Percentiles rank a stretch among this genome's conserved stretches.
phyloP scores from a whole-genome alignment of 2,888 invertebrate genomes.

The Diadromus collaris region DNA sequence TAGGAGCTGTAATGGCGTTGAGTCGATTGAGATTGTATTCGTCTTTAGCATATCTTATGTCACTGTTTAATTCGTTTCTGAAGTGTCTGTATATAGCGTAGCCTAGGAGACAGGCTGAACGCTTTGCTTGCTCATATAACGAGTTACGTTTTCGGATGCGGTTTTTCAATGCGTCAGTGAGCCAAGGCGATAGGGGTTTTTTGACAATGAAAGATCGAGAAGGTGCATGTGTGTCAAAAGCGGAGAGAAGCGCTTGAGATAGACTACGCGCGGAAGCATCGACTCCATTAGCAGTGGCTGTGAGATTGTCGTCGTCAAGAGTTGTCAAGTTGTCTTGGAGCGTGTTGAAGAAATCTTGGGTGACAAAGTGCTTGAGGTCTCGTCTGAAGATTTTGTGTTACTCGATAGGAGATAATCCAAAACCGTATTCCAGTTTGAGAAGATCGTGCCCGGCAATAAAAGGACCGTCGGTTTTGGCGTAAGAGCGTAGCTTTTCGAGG shows the following conservation, averaged over 20 bases:
- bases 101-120: not conserved
- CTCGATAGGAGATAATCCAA: no score
- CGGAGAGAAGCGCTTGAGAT: not conserved
- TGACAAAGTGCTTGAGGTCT: not conserved
- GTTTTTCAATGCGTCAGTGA: not conserved
- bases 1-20: no score
- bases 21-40: no score
- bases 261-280: not conserved
- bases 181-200: slow-evolving; percentile 1
- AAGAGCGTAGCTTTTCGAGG: not conserved
- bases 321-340: not conserved
- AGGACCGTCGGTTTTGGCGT: slow-evolving; percentile 3
- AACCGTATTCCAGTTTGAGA: not conserved
- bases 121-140: not conserved
- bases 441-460: slow-evolving; percentile 40
- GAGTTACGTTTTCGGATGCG: not conserved
- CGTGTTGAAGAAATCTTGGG: not conserved
- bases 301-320: not conserved
- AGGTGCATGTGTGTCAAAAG: slow-evolving; percentile 1
- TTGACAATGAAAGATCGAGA: not conserved
- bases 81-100: not conserved
- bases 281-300: not conserved
- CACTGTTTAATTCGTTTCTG: not conserved
- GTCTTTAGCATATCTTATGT: not conserved
- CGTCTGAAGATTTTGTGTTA: no score